phyloP scores from a whole-genome alignment of 1,140 invertebrate genomes.

The Scaptomyza montana region DNA sequence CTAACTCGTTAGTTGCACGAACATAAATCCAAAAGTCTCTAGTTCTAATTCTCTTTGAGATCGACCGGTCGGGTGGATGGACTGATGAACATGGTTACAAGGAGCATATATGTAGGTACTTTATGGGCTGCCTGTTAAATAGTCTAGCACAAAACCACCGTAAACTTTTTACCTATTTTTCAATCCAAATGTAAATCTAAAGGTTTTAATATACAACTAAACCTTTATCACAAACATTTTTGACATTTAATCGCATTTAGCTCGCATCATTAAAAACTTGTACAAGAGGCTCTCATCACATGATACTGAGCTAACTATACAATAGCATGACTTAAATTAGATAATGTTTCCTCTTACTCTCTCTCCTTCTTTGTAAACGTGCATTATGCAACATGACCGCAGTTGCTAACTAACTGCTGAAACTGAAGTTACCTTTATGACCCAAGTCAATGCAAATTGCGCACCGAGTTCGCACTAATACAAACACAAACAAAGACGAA shows the following conservation, averaged over 20 bases:
- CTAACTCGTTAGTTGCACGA: too few relatives aligned
- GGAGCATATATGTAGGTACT: too few relatives aligned
- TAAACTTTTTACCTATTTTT: too few relatives aligned
- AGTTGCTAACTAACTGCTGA: conserved; percentile 40
- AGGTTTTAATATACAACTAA: background rate
- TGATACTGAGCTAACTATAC: background rate
- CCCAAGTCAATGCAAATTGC: conserved; percentile 35
- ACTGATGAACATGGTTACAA: too few relatives aligned
- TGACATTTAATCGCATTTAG: background rate
- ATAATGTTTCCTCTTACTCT: background rate
- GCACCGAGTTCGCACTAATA: conserved; percentile 3
- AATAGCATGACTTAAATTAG: background rate
- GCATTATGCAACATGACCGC: conserved; percentile 25
- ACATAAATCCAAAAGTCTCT: too few relatives aligned
- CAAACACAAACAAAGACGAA: conserved; percentile 8
- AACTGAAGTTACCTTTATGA: conserved; percentile 37
- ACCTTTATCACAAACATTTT: background rate
- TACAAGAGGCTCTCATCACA: too few relatives aligned
- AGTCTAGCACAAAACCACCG: too few relatives aligned
- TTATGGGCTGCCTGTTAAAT: too few relatives aligned
- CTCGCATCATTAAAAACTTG: too few relatives aligned
- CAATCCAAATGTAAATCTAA: too few relatives aligned
- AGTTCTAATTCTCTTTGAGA: too few relatives aligned
- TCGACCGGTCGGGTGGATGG: too few relatives aligned
- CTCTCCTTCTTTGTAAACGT: background rate